Evolutionary conservation across 1,140 invertebrate genomes (phyloP).

Genomic region (Eupristina koningsbergeri): DNA sequence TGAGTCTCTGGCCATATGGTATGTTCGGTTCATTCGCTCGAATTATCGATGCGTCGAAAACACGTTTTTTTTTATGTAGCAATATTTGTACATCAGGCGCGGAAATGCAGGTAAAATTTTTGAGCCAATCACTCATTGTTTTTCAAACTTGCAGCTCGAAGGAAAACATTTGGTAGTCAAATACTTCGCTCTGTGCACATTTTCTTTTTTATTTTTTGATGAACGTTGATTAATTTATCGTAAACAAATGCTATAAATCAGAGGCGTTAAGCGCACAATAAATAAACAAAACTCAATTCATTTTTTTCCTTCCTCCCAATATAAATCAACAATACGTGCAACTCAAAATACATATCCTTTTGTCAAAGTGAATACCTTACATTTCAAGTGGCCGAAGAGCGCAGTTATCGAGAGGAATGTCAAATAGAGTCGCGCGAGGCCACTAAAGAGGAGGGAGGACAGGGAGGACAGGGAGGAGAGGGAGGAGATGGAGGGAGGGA

Average conservation of each 20-base stretch:
- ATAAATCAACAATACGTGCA: too few relatives aligned
- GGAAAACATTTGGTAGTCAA: slow-evolving; percentile 37
- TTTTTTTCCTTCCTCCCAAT: background rate
- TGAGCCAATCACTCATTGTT: slow-evolving; percentile 32
- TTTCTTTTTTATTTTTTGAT: background rate
- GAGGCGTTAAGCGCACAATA: background rate
- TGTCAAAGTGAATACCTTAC: too few relatives aligned
- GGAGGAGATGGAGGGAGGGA: too few relatives aligned
- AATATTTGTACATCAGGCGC: background rate
- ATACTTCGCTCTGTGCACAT: background rate
- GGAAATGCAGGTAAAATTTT: slow-evolving; percentile 1
- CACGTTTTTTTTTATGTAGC: slow-evolving; percentile 41
- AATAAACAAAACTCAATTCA: background rate
- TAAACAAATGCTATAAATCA: slow-evolving; percentile 19
- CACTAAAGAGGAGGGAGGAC: too few relatives aligned
- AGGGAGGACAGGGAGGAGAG: too few relatives aligned
- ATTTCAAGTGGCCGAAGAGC: too few relatives aligned
- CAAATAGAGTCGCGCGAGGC: background rate
- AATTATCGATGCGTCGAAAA: slow-evolving; percentile 28
- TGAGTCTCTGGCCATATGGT: slow-evolving; percentile 15
- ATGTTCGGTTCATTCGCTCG: slow-evolving; percentile 12
- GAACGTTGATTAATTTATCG: slow-evolving; percentile 23
- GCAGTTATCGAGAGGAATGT: background rate
- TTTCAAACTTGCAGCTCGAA: background rate
- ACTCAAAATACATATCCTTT: too few relatives aligned